These are phyloP conservation scores for Hephaestus fuliginosus DNA, from an alignment of 2,797 vertebrate species.

Conservation along the genomic window DNA sequence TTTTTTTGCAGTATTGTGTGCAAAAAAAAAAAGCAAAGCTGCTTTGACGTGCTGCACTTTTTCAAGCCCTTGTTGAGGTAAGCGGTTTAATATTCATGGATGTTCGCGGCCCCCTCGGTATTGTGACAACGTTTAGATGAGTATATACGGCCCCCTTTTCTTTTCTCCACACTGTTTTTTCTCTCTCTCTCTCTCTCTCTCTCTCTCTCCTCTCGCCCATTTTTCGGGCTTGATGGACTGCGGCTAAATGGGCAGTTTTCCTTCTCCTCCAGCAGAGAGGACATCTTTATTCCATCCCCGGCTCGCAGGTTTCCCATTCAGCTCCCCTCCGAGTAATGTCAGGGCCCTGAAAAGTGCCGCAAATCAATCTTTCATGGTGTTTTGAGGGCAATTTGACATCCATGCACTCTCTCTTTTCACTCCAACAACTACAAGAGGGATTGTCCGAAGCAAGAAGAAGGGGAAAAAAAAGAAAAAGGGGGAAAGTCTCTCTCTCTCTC, in stretches of 20 bases:
- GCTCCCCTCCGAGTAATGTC: constrained; percentile 89
- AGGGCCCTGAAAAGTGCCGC: constrained; percentile 92
- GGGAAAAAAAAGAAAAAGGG: constrained; percentile 59
- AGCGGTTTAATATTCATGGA: constrained; percentile 97
- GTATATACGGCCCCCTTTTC: constrained; percentile 87
- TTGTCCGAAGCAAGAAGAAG: constrained; percentile 73
- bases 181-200: constrained; percentile 69
- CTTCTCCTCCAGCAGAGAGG: constrained; percentile 88
- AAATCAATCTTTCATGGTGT: constrained; percentile 96
- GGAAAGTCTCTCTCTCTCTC: constrained; percentile 77
- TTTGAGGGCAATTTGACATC: constrained; percentile 93
- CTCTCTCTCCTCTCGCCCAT: constrained; percentile 73
- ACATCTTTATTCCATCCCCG: constrained; percentile 97
- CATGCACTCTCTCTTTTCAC: constrained; percentile 88
- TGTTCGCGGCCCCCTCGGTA: constrained; percentile 91
- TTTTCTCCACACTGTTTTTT: constrained; percentile 86
- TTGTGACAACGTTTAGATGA: constrained; percentile 91
- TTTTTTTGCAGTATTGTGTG: constrained; percentile 78
- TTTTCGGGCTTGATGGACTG: constrained; percentile 93
- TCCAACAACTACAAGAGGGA: constrained; percentile 88
- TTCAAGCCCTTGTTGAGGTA: constrained; percentile 81
- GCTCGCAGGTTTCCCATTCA: constrained; percentile 90
- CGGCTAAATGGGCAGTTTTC: constrained; percentile 90
- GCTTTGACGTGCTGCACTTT: constrained; percentile 82
- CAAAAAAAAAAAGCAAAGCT: constrained; percentile 83